A percentile compares a stretch with the other conserved stretches of the same genome.
These are phyloP conservation scores for Burhinus bistriatus DNA, from an alignment of 2,113 vertebrate species.

Conservation along the genomic window DNA sequence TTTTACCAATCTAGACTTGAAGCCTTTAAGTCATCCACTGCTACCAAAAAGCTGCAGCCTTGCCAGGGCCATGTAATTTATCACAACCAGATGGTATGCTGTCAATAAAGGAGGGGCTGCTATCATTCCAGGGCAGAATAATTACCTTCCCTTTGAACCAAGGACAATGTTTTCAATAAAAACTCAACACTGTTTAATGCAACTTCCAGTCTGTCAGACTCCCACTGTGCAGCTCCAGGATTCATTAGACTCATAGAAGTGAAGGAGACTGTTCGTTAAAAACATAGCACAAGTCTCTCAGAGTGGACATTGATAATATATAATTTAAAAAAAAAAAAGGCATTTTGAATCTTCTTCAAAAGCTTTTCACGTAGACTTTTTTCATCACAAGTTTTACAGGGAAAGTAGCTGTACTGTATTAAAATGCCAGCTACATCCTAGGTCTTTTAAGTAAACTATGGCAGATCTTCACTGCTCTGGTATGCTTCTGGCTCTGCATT, in stretches of 20 bases:
- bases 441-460: not conserved
- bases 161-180: slow-evolving; percentile 63
- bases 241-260: not conserved
- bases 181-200: slow-evolving; percentile 30
- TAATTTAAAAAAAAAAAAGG: not conserved
- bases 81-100: slow-evolving; percentile 58
- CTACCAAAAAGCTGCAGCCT: slow-evolving; percentile 2
- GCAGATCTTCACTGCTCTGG: not conserved
- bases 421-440: not conserved
- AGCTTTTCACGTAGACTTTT: not conserved
- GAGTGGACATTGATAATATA: not conserved
- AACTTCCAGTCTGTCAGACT: slow-evolving; percentile 54
- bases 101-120: slow-evolving; percentile 35
- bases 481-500: not conserved
- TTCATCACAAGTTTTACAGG: not conserved
- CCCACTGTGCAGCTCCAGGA: slow-evolving; percentile 44
- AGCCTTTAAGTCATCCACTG: not conserved
- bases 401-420: not conserved
- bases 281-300: not conserved
- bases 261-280: slow-evolving; percentile 19
- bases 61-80: slow-evolving; percentile 29
- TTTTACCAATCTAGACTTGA: not conserved
- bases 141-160: slow-evolving; percentile 58
- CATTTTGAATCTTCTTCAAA: not conserved
- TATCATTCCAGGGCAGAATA: slow-evolving; percentile 47